Evolutionary conservation across 2,113 vertebrate species (phyloP), one percentile per base, ranked within the genome.

Genomic region (Megalops atlanticus): DNA sequence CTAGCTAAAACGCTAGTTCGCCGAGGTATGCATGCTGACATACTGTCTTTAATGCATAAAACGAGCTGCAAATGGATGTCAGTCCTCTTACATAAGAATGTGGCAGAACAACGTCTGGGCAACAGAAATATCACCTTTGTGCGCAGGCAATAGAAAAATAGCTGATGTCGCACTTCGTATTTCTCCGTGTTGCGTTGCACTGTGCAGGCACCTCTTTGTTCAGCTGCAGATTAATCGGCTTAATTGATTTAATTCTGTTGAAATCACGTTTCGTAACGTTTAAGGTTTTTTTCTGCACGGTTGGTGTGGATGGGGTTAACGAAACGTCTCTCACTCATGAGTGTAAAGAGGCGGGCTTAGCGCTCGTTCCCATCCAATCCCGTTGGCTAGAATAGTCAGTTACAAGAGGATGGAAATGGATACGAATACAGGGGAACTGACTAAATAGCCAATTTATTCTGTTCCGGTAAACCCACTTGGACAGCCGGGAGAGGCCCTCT

Each of bases 271-370:
- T 27, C 2, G 10, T 21, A 31, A 31, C 54, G 2, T 77, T 49
- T 39, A 41, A 41, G n/a, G 36, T 78, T 12, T 69, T 31, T 27
- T 18, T 5, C 31, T 6, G 11, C 11, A 21, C 10, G 33, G 12
- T 36, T 35, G 54, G 58, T n/a, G 64, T 43, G 8, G 27, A 58
- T 35, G n/a, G 71, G 52, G 72, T 81, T 75, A 74, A 81, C 31
- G 10, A 36, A 58, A 35, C 47, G 54, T 27, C 41, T 49, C 39
- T 21, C 14, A 10, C 52, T 39, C 27, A 6, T 5, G 36, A 69
- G 41, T n/a, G 14, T 39, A 73, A 43, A 68, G 41, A 49, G 86
- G 86, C 74, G 86, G 81, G 41, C 43, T 49, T 49, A 39, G 0
- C 7, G 41, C 52, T 14, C 36, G 8, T 45, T 21, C 1, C 74